These are phyloP conservation scores for Sylvilagus floridanus DNA, from an alignment of 2,797 vertebrate species.

Conservation along the genomic window DNA sequence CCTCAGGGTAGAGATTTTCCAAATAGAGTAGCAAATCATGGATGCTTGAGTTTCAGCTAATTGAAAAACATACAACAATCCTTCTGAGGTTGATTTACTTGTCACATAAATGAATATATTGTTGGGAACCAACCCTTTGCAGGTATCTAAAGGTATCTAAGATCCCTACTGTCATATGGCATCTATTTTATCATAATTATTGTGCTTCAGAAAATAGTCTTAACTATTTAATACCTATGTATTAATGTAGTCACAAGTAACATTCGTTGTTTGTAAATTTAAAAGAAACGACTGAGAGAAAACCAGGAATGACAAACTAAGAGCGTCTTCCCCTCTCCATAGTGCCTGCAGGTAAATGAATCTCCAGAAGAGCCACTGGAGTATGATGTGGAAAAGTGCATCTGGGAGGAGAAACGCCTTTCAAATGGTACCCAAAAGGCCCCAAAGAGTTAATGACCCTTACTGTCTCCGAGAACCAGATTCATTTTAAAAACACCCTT, in stretches of 20 bases:
- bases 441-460: slow-evolving; percentile 74
- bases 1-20: neutral
- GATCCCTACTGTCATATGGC: neutral
- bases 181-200: neutral
- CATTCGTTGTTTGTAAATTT: neutral
- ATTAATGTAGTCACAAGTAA: neutral
- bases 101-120: neutral
- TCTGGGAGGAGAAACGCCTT: slow-evolving; percentile 58
- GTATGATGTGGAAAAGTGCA: slow-evolving; percentile 34
- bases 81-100: neutral
- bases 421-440: slow-evolving; percentile 62
- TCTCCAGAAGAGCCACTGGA: neutral
- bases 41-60: neutral
- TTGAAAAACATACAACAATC: neutral
- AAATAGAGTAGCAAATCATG: neutral
- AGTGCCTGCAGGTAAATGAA: slow-evolving; percentile 2
- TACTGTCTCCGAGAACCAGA: slow-evolving; percentile 46
- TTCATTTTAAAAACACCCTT: slow-evolving; percentile 59
- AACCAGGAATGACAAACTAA: neutral
- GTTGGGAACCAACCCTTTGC: neutral
- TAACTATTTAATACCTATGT: neutral
- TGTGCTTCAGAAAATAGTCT: neutral
- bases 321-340: accelerated
- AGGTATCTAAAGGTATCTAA: neutral
- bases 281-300: neutral